A percentile compares a stretch with the other conserved stretches of the same genome.
Conservation (phyloP, 1,140 invertebrate species). For the Sogatella furcifera region DNA sequence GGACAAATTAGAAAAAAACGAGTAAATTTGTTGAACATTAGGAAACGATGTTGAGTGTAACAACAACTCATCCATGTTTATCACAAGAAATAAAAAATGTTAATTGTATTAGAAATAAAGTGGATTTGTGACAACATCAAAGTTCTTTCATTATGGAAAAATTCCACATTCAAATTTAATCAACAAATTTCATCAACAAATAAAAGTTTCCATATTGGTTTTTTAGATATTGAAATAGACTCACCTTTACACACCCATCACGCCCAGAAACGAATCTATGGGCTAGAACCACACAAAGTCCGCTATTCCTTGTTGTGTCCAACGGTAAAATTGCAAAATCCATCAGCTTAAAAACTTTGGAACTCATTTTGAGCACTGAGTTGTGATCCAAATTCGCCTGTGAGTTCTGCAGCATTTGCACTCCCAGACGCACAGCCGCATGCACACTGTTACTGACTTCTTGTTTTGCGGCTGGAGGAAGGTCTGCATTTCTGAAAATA, state of each 20-base stretch:
- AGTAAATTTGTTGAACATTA: too few species aligned
- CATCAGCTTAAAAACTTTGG: slow-evolving; percentile 9
- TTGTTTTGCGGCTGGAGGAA: slow-evolving; percentile 21
- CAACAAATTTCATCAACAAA: too few species aligned
- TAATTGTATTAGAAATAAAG: too few species aligned
- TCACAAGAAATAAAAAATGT: too few species aligned
- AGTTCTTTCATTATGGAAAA: too few species aligned
- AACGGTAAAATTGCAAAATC: slow-evolving; percentile 18
- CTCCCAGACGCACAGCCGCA: slow-evolving; percentile 9
- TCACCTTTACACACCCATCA: slow-evolving; percentile 2
- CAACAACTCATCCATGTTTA: too few species aligned
- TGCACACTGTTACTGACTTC: slow-evolving; percentile 21
- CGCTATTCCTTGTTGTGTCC: slow-evolving; percentile 24
- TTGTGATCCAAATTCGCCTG: not conserved
- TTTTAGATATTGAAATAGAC: too few species aligned
- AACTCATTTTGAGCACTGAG: not conserved
- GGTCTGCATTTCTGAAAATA: not conserved
- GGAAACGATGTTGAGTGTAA: too few species aligned
- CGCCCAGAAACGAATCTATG: slow-evolving; percentile 5
- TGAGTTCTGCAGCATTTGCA: not conserved
- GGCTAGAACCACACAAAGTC: slow-evolving; percentile 16
- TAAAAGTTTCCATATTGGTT: too few species aligned
- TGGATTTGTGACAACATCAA: too few species aligned
- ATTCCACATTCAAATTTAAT: too few species aligned
- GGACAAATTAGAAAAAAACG: too few species aligned